Evolutionary conservation across 1,140 invertebrate species (phyloP).

Genomic region (Acarapis woodi): DNA sequence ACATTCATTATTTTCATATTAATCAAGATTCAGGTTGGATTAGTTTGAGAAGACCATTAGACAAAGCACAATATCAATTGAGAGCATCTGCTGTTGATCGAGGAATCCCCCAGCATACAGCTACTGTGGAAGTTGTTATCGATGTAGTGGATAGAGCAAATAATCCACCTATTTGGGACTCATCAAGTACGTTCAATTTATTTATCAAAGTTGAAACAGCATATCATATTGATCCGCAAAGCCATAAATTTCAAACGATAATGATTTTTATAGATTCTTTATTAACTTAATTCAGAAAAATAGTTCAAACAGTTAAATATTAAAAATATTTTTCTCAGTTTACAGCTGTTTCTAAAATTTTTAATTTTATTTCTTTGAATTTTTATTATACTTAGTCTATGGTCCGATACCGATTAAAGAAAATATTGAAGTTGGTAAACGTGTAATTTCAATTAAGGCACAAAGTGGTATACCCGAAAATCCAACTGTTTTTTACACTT

Average conservation of each 20-base stretch:
- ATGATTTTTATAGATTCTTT: too few species aligned
- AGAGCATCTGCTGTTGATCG: constrained; percentile 70
- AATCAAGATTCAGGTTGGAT: constrained; percentile 80
- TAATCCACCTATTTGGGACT: constrained; percentile 82
- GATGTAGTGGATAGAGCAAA: constrained; percentile 90
- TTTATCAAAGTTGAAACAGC: too few species aligned
- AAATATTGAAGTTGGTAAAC: constrained; percentile 88
- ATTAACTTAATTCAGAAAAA: too few species aligned
- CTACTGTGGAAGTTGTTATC: constrained; percentile 81
- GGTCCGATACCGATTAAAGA: constrained; percentile 83
- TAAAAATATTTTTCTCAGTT: too few species aligned
- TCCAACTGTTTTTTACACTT: constrained; percentile 68
- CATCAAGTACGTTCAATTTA: too few species aligned
- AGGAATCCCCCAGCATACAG: constrained; percentile 52
- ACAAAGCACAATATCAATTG: constrained; percentile 77
- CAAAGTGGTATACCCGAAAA: constrained; percentile 72
- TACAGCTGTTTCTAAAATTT: too few species aligned
- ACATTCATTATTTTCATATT: constrained; percentile 77
- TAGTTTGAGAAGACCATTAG: constrained; percentile 62
- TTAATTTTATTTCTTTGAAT: too few species aligned
- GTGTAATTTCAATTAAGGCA: constrained; percentile 82
- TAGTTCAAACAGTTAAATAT: too few species aligned
- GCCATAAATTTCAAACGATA: too few species aligned
- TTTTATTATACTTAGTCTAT: too few species aligned
- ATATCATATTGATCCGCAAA: too few species aligned